Conservation (phyloP, 2,797 vertebrate species). For the Mastacembelus armatus region DNA sequence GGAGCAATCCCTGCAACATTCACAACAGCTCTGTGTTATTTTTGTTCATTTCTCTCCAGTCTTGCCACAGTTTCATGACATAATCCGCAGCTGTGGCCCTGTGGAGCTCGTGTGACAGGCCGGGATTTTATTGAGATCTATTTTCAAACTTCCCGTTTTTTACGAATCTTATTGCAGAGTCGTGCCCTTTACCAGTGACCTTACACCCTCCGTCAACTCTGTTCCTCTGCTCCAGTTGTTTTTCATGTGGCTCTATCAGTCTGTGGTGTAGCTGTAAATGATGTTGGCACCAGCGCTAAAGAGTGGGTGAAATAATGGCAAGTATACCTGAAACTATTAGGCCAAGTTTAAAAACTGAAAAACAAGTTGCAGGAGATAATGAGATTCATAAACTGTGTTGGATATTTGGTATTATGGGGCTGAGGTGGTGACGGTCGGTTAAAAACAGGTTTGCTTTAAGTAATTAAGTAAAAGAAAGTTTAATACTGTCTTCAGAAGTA, state of each 20-base stretch:
- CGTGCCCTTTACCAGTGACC: conserved; percentile 20
- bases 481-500: conserved; percentile 3
- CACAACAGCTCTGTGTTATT: conserved; percentile 48
- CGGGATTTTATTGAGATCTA: conserved; percentile 37
- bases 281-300: too few species aligned
- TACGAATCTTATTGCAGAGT: conserved; percentile 7
- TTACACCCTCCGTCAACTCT: conserved; percentile 15
- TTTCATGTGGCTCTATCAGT: neutral
- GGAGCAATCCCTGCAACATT: conserved; percentile 42
- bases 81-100: conserved; percentile 17
- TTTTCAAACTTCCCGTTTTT: conserved; percentile 46
- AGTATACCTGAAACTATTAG: neutral
- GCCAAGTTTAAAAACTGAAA: too few species aligned
- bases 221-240: neutral
- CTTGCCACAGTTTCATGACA: conserved; percentile 21
- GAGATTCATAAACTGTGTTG: too few species aligned
- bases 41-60: conserved; percentile 26
- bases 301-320: too few species aligned
- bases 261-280: neutral
- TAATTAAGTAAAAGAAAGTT: neutral
- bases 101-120: conserved; percentile 23
- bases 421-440: neutral
- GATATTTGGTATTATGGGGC: too few species aligned
- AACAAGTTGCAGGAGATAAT: neutral
- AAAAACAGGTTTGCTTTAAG: neutral